phyloP scores from a whole-genome alignment of 2,797 vertebrate genomes.

The Ibycter americanus region DNA sequence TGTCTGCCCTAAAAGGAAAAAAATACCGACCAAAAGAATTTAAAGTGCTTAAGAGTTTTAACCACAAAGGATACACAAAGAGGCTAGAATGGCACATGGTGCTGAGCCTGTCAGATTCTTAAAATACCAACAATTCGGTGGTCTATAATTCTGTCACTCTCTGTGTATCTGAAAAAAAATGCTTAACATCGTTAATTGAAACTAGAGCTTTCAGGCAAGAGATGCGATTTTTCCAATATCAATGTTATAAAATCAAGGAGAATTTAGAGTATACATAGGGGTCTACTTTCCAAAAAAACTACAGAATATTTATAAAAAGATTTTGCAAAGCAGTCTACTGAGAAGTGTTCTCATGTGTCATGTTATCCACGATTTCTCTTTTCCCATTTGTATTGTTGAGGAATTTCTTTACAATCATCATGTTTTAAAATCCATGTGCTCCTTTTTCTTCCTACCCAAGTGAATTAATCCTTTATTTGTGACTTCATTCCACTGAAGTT shows the following conservation, averaged over 20 bases:
- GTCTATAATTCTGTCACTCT: constrained; percentile 72
- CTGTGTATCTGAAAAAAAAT: constrained; percentile 46
- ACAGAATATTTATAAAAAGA: neutral
- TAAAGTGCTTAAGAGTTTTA: constrained; percentile 72
- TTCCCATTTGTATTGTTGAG: neutral
- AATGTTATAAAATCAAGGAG: neutral
- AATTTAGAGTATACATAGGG: neutral
- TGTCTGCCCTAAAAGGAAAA: constrained; percentile 60
- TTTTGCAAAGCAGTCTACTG: neutral
- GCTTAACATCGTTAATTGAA: constrained; percentile 53
- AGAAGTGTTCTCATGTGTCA: neutral
- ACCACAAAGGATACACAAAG: constrained; percentile 66
- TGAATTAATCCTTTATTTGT: neutral
- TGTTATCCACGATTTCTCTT: neutral
- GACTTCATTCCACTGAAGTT: neutral
- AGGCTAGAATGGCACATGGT: constrained; percentile 68
- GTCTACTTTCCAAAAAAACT: neutral
- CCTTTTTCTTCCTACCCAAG: neutral
- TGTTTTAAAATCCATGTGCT: neutral
- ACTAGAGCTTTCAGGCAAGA: constrained; percentile 21
- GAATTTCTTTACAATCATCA: neutral
- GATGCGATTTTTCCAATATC: constrained; percentile 27
- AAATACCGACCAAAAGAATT: constrained; percentile 72
- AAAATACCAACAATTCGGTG: constrained; percentile 74
- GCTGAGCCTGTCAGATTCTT: constrained; percentile 72